Base-by-base conservation (phyloP, 2,888 invertebrate species). In the Chalcis sispes region DNA sequence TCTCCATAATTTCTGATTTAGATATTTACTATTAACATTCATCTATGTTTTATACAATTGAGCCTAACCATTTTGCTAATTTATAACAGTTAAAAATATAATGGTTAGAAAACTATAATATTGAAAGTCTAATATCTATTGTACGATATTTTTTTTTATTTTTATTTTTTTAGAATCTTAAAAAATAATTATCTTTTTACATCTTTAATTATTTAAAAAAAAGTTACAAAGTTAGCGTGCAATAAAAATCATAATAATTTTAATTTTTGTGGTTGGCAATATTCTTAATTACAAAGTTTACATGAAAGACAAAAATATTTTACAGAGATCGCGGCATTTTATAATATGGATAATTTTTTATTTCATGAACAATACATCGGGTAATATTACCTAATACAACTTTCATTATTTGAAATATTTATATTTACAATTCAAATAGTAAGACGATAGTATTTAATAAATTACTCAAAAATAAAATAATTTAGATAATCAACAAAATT, bases 21-120 rank as follows among this genome's bases (percentile, higher is more conserved):
- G 66, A 23, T 73, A 70, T 70, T 64, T 65, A 73, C 61, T 77
- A 77, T 77, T 61, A 73, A 77, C 70, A 73, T 77, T 73, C 23
- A 77, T 70, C 73, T 77, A 77, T 64, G 25, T 73, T 65, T 59
- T 59, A 73, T 65, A 69, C 69, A 73, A 36, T 65, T 18, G 46
- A 72, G 67, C 40, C 75, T 72, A 67, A 69, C 62, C 72, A 72
- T 32, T 72, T 76, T 42, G 7, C 58, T 67, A 76, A 72, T 72
- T 42, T 42, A 36, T 48, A 66, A 67, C 32, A 74, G 27, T 74
- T 75, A 58, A 75, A 75, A 69, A 58, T 52, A 42, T 65, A 65
- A 50, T 20, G 36, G 18, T 64, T 59, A 50, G 1, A 48, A 59
- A 65, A 75, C 10, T 7, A 56, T 69, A 46, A 18, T 32, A 20